A percentile compares a stretch with the other conserved stretches of the same genome.
Evolutionary conservation across 2,888 invertebrate genomes (phyloP).

Genomic region (Cataglyphis altisquamis): DNA sequence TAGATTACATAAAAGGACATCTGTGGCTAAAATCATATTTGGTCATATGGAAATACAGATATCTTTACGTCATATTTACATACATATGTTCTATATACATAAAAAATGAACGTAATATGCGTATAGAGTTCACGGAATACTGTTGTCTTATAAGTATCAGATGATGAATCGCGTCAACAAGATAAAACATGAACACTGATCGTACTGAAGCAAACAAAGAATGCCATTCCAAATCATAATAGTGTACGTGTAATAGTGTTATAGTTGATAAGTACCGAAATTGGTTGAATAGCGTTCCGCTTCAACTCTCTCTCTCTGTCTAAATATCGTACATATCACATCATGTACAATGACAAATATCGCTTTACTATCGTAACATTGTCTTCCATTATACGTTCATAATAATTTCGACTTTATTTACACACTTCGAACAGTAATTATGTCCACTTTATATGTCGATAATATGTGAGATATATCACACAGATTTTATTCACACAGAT

Average conservation of each 20-base stretch:
- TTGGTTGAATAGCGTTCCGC: slow-evolving; percentile 24
- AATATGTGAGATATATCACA: background rate
- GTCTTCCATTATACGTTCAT: background rate
- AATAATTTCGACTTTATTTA: background rate
- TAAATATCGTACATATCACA: slow-evolving; percentile 8
- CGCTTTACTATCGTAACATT: slow-evolving; percentile 7
- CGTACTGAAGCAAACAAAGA: slow-evolving; percentile 4
- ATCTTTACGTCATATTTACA: background rate
- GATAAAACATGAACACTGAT: slow-evolving; percentile 14
- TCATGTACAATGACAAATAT: slow-evolving; percentile 23
- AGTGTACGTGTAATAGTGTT: background rate
- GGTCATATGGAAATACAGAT: background rate
- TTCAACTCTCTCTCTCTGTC: slow-evolving; percentile 1
- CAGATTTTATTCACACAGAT: background rate
- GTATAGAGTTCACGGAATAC: background rate
- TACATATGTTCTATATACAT: background rate
- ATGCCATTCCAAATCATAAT: slow-evolving; percentile 42
- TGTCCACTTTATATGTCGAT: background rate
- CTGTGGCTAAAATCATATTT: slow-evolving; percentile 10
- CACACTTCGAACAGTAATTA: background rate
- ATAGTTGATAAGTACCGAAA: slow-evolving; percentile 29
- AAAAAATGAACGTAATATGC: background rate
- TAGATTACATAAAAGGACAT: background rate
- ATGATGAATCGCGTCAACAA: background rate
- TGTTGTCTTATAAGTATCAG: background rate